A percentile compares a stretch with the other conserved stretches of the same genome.
phyloP scores from a whole-genome alignment of 2,113 vertebrate genomes.

The Zosterops hypoxanthus region DNA sequence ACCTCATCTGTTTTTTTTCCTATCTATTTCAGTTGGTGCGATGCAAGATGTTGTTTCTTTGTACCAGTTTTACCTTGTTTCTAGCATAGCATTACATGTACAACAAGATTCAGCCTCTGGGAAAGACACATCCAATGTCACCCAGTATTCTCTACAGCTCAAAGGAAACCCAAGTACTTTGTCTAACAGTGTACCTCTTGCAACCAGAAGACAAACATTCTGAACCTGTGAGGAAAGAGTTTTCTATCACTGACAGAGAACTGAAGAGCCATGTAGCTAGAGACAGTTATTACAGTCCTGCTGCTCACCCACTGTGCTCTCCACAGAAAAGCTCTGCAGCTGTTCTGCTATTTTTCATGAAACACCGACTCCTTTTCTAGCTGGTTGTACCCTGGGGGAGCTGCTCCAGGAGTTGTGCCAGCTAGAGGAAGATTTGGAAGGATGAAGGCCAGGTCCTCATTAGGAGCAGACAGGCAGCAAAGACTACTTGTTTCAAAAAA shows the following conservation, averaged over 20 bases:
- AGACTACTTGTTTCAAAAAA: slow-evolving; percentile 15
- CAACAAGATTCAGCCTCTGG: background rate
- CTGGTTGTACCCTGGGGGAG: background rate
- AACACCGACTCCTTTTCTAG: background rate
- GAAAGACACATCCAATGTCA: background rate
- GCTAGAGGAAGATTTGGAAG: background rate
- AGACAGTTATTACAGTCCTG: background rate
- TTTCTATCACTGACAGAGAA: background rate
- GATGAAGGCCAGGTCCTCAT: background rate
- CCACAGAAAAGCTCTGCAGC: background rate
- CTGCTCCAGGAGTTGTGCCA: background rate
- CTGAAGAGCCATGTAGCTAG: background rate
- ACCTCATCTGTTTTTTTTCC: background rate
- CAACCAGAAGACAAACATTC: background rate
- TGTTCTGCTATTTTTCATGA: slow-evolving; percentile 17
- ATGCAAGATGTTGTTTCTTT: background rate
- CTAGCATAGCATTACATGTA: background rate
- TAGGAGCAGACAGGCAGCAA: background rate
- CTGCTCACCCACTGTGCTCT: background rate
- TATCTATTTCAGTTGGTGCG: background rate
- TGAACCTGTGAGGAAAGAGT: background rate
- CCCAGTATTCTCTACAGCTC: background rate
- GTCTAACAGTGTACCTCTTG: background rate
- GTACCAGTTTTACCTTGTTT: background rate
- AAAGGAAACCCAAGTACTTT: background rate